A percentile compares a stretch with the other conserved stretches of the same genome.
Conservation (phyloP, 2,113 vertebrate genomes). For the Sylvia atricapilla region DNA sequence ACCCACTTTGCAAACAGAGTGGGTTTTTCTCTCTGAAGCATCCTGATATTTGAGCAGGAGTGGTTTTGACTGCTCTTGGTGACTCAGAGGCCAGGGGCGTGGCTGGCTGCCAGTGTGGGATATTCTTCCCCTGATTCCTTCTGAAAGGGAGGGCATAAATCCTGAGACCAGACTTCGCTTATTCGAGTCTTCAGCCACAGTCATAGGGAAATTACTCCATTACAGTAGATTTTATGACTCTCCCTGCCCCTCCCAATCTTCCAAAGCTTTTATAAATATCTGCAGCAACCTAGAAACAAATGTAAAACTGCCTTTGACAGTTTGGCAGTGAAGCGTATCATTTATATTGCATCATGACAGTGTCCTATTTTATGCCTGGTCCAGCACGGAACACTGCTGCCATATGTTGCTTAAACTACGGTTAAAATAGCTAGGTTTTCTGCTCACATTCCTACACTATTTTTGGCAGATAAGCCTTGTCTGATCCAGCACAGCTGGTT, state of each 20-base stretch:
- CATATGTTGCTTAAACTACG: slow-evolving; percentile 69
- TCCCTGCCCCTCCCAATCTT: slow-evolving; percentile 52
- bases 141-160: slow-evolving; percentile 58
- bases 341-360: slow-evolving; percentile 70
- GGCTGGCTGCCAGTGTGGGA: slow-evolving; percentile 57
- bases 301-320: slow-evolving; percentile 65
- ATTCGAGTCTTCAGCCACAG: slow-evolving; percentile 58
- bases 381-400: slow-evolving; percentile 63
- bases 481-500: slow-evolving; percentile 33
- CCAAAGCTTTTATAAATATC: slow-evolving; percentile 74
- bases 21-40: slow-evolving; percentile 18
- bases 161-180: slow-evolving; percentile 53
- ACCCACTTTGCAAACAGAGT: not conserved
- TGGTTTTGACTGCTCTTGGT: slow-evolving; percentile 4
- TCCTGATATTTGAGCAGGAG: slow-evolving; percentile 32
- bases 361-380: slow-evolving; percentile 65
- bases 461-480: slow-evolving; percentile 1
- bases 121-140: slow-evolving; percentile 61
- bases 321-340: slow-evolving; percentile 67
- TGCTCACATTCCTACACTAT: slow-evolving; percentile 58
- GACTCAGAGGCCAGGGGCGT: not conserved
- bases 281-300: slow-evolving; percentile 69
- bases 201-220: slow-evolving; percentile 63
- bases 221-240: slow-evolving; percentile 61
- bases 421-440: slow-evolving; percentile 71